Evolutionary conservation across 53 echinoderm and acorn worm species (phyloP), one percentile per base, ranked within the genome.

Genomic region (Antedon mediterranea): DNA sequence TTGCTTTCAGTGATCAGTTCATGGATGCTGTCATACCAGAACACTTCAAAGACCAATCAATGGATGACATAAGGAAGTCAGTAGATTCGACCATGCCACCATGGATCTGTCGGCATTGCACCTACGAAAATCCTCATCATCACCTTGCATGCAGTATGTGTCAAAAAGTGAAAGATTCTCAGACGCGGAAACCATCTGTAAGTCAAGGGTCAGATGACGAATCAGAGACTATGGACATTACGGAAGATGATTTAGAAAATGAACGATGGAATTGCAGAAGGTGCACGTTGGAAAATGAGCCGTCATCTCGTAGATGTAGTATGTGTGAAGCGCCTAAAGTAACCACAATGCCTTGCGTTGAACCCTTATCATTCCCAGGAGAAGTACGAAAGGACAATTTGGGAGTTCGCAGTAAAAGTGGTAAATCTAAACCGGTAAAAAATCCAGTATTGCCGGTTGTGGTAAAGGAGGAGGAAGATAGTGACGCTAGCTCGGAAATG

Each of bases 261-360:
- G 28, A 85, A 33, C 78, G 73, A 4, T 98, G 98, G 98, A 79
- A 76, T 33, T 98, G 98, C 73, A 34, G 77, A 31, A 86, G 86
- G 4, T 98, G 93, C 76, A 98, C 98, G 4, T 88, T 75, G 31
- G 44, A 81, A 78, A 98, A 98, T 79, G 74, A 70, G n/a, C 33
- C 26, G 28, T 70, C 29, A 31, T 33, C 88, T 20, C 34, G 26
- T 11, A 72, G 79, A 43, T 98, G 98, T 79, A 80, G 79, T 30
- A 86, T 93, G 71, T 98, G 98, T 79, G 84, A 79, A 76, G 76
- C 80, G n/a, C 87, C 87, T 42, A 76, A 34, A 76, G 34, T 33
- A 33, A 9, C 34, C 13, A 26, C 76, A 28, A 28, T 76, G 28
- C 76, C 76, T 28, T 4, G 6, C 15, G 28, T 76, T 7, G 32